phyloP scores from a whole-genome alignment of 2,113 vertebrate species.

The Macrotis lagotis region DNA sequence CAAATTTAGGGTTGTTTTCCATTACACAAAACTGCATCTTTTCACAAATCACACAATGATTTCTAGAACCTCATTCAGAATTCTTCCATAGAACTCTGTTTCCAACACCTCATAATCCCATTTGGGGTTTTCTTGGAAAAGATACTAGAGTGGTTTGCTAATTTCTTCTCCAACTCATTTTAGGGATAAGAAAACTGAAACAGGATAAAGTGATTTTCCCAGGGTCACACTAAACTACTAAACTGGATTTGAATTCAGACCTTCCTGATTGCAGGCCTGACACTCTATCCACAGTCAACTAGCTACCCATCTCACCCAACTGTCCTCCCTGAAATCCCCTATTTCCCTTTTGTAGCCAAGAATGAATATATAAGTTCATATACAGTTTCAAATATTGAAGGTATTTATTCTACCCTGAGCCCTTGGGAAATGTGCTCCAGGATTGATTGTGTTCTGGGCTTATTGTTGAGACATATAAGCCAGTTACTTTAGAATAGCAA shows the following conservation, averaged over 20 bases:
- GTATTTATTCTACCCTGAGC: slow-evolving; percentile 54
- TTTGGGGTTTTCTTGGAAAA: too few relatives aligned
- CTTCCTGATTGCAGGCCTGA: too few relatives aligned
- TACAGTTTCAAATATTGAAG: slow-evolving; percentile 53
- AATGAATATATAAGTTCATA: neutral
- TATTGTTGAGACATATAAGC: slow-evolving; percentile 35
- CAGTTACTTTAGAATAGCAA: neutral
- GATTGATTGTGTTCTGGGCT: slow-evolving; percentile 30
- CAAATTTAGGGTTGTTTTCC: neutral
- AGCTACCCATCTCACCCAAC: neutral
- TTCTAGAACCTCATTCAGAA: neutral
- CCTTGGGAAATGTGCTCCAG: neutral
- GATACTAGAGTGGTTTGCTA: too few relatives aligned
- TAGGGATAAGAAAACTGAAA: too few relatives aligned
- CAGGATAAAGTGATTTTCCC: too few relatives aligned
- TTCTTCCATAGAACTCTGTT: neutral
- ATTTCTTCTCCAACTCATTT: too few relatives aligned
- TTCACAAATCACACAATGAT: neutral
- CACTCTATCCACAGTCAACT: too few relatives aligned
- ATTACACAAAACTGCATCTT: neutral
- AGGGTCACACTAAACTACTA: too few relatives aligned
- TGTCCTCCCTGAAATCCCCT: neutral
- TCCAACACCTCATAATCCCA: too few relatives aligned
- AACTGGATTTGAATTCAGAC: too few relatives aligned
- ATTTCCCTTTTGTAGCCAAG: neutral